A percentile compares a stretch with the other conserved stretches of the same genome.
These are phyloP conservation scores for Hypotaenidia philippensis DNA, from an alignment of 2,797 vertebrate genomes.

Conservation along the genomic window DNA sequence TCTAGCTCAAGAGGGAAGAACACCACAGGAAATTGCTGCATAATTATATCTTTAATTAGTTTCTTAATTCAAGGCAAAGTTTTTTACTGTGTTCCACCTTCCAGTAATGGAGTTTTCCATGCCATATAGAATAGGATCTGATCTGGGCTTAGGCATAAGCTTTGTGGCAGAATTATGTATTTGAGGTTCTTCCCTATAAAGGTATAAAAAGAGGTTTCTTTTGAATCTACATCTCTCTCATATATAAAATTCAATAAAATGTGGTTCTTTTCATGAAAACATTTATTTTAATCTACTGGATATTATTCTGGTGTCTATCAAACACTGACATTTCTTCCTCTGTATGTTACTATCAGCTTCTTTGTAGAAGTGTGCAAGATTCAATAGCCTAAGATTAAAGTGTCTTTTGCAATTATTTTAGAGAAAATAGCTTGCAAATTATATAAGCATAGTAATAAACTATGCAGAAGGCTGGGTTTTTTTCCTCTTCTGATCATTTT, in stretches of 20 bases:
- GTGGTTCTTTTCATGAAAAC: not conserved
- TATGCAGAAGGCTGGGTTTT: not conserved
- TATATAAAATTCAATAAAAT: not conserved
- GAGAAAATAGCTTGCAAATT: not conserved
- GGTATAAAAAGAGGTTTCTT: not conserved
- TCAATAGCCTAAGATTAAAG: not conserved
- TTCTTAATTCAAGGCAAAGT: not conserved
- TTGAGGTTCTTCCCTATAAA: not conserved
- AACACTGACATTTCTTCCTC: not conserved
- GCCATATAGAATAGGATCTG: not conserved
- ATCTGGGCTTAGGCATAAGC: not conserved
- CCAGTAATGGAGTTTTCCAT: not conserved
- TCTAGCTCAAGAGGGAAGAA: not conserved
- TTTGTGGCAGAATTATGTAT: not conserved
- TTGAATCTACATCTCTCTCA: not conserved
- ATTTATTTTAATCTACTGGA: not conserved
- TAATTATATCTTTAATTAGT: not conserved
- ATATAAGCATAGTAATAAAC: not conserved
- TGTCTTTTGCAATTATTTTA: not conserved
- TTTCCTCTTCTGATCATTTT: not conserved
- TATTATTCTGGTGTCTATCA: not conserved
- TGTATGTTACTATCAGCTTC: not conserved
- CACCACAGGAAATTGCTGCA: not conserved
- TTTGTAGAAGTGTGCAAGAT: not conserved
- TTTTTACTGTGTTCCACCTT: not conserved